A percentile compares a stretch with the other conserved stretches of the same genome.
Evolutionary conservation across 2,888 invertebrate genomes (phyloP).

Genomic region (Deilephila elpenor): DNA sequence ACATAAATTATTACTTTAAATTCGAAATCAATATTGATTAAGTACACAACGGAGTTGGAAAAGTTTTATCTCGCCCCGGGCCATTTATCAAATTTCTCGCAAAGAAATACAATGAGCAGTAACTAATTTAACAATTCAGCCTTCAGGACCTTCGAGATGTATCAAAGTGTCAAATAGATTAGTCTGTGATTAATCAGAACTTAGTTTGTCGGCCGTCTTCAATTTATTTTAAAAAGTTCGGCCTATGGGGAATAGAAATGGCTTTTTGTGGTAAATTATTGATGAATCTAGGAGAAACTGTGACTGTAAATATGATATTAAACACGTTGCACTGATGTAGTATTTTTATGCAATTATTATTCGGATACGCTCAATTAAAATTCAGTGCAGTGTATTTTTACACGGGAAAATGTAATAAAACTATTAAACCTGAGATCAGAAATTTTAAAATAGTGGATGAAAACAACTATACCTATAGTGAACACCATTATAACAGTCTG

Average conservation of each 20-base stretch:
- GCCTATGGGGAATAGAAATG: not conserved
- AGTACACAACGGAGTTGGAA: slow-evolving; percentile 46
- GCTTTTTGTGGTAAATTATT: not conserved
- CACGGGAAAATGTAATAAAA: no score
- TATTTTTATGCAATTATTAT: no score
- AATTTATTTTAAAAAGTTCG: slow-evolving; percentile 26
- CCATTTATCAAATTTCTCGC: slow-evolving; percentile 53
- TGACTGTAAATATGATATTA: not conserved
- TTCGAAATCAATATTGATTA: slow-evolving; percentile 51
- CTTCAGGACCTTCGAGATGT: slow-evolving; percentile 27
- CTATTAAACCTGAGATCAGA: no score
- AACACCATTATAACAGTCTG: no score
- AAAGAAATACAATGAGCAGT: slow-evolving; percentile 51
- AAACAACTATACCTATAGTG: no score
- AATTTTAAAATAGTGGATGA: no score
- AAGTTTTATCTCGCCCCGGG: slow-evolving; percentile 50
- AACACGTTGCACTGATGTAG: no score
- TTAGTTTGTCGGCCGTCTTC: slow-evolving; percentile 34
- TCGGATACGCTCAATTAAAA: no score
- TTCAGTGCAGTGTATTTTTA: no score
- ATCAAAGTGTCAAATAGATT: slow-evolving; percentile 42
- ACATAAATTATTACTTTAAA: slow-evolving; percentile 41
- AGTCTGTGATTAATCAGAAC: slow-evolving; percentile 40
- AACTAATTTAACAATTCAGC: slow-evolving; percentile 39
- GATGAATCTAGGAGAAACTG: not conserved